Percentiles rank a stretch among this genome's conserved stretches.
Conservation (phyloP, 2,113 vertebrate species). For the Perognathus longimembris region DNA sequence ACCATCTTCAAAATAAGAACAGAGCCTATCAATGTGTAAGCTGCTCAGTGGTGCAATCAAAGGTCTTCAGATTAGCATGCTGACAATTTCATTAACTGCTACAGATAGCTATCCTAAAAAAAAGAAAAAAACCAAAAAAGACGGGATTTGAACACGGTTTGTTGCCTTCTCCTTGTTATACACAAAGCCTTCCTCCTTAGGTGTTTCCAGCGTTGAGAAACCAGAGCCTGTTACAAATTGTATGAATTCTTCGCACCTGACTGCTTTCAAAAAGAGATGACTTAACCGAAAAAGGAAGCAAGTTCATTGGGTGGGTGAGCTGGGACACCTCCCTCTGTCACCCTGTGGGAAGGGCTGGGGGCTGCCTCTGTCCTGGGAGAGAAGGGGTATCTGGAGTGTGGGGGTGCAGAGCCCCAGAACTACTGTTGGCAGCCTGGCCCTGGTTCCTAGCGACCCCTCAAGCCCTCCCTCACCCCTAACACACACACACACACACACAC, state of each 20-base stretch:
- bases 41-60: neutral
- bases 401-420: neutral
- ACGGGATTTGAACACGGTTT: neutral
- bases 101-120: neutral
- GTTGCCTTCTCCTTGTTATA: neutral
- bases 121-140: too few species aligned
- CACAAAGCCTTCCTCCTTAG: neutral
- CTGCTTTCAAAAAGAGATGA: neutral
- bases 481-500: too few species aligned
- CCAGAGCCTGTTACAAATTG: neutral
- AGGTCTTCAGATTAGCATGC: neutral
- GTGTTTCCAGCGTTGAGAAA: neutral
- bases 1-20: neutral
- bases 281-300: neutral
- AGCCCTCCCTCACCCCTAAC: accelerated
- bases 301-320: neutral
- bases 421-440: too few species aligned
- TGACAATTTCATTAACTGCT: neutral
- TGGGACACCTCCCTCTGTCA: accelerated
- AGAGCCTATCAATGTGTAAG: neutral
- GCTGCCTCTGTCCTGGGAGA: neutral
- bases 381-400: neutral
- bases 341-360: accelerated
- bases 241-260: neutral
- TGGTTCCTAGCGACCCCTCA: neutral